Percentiles rank a stretch among this genome's conserved stretches.
Conservation (phyloP, 1,140 invertebrate genomes). For the Ceratosolen solmsi region DNA sequence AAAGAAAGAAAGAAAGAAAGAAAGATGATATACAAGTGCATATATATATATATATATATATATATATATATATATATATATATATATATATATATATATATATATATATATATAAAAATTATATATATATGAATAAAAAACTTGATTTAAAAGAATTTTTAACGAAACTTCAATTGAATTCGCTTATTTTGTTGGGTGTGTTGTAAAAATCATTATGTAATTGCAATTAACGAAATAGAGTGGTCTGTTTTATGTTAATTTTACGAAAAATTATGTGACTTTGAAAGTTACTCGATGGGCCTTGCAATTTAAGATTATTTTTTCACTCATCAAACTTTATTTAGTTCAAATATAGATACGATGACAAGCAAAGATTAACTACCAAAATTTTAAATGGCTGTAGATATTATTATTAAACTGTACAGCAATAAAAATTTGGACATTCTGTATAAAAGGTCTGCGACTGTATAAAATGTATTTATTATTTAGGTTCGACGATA, state of each 20-base stretch:
- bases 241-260: no score
- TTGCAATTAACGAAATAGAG: no score
- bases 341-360: constrained; percentile 22
- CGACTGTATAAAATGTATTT: constrained; percentile 74
- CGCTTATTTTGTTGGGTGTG: constrained; percentile 23
- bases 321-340: constrained; percentile 23
- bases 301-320: constrained; percentile 33
- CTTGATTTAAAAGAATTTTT: constrained; percentile 21
- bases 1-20: constrained; percentile 19
- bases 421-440: constrained; percentile 56
- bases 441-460: constrained; percentile 71
- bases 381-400: constrained; percentile 37
- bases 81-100: constrained; percentile 17
- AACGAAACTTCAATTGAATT: constrained; percentile 28
- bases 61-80: constrained; percentile 30
- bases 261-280: no score
- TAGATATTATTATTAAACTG: constrained; percentile 31
- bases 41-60: constrained; percentile 9
- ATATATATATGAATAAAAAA: constrained; percentile 10
- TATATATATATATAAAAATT: no score
- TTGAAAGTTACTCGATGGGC: background rate
- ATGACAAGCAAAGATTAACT: constrained; percentile 26
- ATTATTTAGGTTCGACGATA: constrained; percentile 73
- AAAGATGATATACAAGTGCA: constrained; percentile 26
- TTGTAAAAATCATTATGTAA: no score